These are phyloP conservation scores for Platygyra sinensis DNA, from an alignment of 64 coral and sea anemone genomes.

Conservation along the genomic window DNA sequence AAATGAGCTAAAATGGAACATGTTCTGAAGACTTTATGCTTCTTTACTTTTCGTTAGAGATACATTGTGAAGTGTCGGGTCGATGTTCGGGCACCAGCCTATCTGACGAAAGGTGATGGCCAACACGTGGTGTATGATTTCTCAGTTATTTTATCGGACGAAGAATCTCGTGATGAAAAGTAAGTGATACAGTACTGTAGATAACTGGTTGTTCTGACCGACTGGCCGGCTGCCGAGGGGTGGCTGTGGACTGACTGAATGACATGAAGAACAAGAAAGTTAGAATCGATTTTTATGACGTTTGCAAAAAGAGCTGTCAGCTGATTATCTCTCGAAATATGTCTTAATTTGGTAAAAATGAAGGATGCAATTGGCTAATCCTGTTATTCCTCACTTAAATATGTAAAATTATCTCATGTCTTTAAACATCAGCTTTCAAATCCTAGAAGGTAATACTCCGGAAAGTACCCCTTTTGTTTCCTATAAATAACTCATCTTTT, in stretches of 20 bases:
- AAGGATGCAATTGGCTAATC: too few species aligned
- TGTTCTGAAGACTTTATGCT: not conserved
- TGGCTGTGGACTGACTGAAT: too few species aligned
- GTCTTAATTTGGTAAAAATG: too few species aligned
- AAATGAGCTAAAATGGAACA: not conserved
- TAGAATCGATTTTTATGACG: too few species aligned
- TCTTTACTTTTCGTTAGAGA: not conserved
- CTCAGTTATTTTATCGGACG: constrained; percentile 35
- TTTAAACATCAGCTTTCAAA: too few species aligned
- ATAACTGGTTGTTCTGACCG: not conserved
- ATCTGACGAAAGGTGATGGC: constrained; percentile 44
- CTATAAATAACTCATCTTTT: not conserved
- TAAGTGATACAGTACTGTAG: not conserved
- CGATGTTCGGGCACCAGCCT: constrained; percentile 34
- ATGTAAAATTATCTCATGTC: too few species aligned
- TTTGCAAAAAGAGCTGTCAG: too few species aligned
- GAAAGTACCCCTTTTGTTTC: too few species aligned
- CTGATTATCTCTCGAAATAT: too few species aligned
- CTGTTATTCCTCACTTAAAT: too few species aligned
- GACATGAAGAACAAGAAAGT: too few species aligned
- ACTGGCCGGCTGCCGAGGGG: not conserved
- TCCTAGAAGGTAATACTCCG: too few species aligned
- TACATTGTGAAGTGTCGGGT: constrained; percentile 51
- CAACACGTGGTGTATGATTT: constrained; percentile 47
- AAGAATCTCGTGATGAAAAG: not conserved